phyloP scores from a whole-genome alignment of 1,140 invertebrate genomes.

The Triops cancriformis region DNA sequence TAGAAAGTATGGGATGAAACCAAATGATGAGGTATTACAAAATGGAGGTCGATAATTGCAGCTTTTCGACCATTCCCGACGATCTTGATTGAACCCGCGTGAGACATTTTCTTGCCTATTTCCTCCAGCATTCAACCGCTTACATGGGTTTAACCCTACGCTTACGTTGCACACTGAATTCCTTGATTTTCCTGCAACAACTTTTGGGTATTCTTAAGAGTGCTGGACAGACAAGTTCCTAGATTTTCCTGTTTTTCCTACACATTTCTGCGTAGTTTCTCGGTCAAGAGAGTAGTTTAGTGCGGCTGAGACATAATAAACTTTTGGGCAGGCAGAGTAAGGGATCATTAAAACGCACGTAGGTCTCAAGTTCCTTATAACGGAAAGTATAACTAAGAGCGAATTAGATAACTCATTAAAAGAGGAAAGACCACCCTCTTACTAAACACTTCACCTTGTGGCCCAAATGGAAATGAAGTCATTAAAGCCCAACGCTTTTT shows the following conservation, averaged over 20 bases:
- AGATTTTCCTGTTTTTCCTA: background rate
- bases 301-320: background rate
- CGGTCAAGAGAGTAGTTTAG: background rate
- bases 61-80: background rate
- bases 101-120: background rate
- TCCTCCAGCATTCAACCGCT: background rate
- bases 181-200: background rate
- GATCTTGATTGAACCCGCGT: background rate
- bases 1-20: background rate
- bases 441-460: constrained; percentile 6
- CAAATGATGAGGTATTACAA: background rate
- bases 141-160: background rate
- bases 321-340: background rate
- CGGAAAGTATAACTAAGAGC: constrained; percentile 1
- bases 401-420: constrained; percentile 7
- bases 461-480: background rate
- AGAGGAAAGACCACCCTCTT: background rate
- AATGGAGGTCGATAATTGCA: background rate
- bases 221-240: background rate
- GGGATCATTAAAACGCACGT: constrained; percentile 5
- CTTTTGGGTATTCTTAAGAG: background rate
- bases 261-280: background rate
- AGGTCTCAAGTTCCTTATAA: constrained; percentile 5
- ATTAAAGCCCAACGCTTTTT: constrained; percentile 11
- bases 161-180: background rate